Evolutionary conservation across 2,888 invertebrate species (phyloP).

Genomic region (Cheilosia pagana): DNA sequence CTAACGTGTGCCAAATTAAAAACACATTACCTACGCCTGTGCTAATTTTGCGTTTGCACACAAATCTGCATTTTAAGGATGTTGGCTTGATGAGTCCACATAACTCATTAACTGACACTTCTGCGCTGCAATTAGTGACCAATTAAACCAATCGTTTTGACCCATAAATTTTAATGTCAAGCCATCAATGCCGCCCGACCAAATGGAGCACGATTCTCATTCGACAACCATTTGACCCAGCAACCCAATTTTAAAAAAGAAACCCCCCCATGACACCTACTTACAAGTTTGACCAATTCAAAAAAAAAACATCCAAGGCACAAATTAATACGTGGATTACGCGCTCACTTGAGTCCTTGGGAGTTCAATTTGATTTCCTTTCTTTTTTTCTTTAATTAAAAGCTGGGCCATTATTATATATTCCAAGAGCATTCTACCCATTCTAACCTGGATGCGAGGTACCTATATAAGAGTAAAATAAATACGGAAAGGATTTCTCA

Average conservation of each 20-base stretch:
- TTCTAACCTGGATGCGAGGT: not conserved
- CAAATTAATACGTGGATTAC: not conserved
- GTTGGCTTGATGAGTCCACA: slow-evolving; percentile 33
- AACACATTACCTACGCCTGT: slow-evolving; percentile 39
- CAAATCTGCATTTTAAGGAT: slow-evolving; percentile 44
- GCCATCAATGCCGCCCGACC: not conserved
- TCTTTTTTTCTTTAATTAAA: not conserved
- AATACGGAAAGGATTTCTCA: slow-evolving; percentile 6
- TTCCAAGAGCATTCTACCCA: not conserved
- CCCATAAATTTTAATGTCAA: slow-evolving; percentile 11
- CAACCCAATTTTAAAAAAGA: not conserved
- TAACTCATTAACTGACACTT: slow-evolving; percentile 55
- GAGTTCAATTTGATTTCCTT: slow-evolving; percentile 1
- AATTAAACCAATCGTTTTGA: slow-evolving; percentile 43
- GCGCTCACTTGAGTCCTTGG: not conserved
- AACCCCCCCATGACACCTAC: not conserved
- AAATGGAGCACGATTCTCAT: not conserved
- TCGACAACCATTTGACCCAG: not conserved
- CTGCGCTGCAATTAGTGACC: slow-evolving; percentile 51
- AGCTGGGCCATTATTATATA: not conserved
- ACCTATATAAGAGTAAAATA: slow-evolving; percentile 2
- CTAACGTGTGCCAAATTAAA: slow-evolving; percentile 58
- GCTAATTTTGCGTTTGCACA: slow-evolving; percentile 53
- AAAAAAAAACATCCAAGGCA: no score
- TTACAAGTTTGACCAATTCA: not conserved